phyloP scores from a whole-genome alignment of 37 sponge, comb jelly and placozoan species.

The Dysidea cf. avara region DNA sequence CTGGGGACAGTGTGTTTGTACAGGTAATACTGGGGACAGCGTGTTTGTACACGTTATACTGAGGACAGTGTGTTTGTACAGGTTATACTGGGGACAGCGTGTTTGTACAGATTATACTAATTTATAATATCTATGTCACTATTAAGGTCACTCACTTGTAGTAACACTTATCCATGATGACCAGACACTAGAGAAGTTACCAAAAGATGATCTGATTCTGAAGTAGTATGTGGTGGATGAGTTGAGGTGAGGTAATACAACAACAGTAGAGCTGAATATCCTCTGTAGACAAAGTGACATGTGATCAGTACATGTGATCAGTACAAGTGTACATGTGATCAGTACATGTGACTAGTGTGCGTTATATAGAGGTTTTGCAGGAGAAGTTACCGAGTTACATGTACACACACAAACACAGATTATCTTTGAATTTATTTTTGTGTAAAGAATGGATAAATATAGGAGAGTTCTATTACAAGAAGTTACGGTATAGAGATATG shows the following conservation, averaged over 20 bases:
- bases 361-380: neutral
- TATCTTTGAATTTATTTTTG: neutral
- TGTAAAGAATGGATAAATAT: too few relatives aligned
- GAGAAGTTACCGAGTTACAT: neutral
- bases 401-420: neutral
- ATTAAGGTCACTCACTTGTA: too few relatives aligned
- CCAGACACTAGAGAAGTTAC: conserved; percentile 5
- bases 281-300: neutral
- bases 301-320: neutral
- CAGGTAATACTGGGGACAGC: too few relatives aligned
- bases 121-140: too few relatives aligned
- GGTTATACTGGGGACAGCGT: too few relatives aligned
- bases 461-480: too few relatives aligned
- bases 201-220: conserved; percentile 18
- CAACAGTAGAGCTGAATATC: conserved; percentile 1
- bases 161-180: too few relatives aligned
- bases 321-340: neutral
- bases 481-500: too few relatives aligned
- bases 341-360: neutral
- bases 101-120: too few relatives aligned
- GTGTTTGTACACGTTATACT: too few relatives aligned
- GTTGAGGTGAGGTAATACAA: neutral
- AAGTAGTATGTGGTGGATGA: conserved; percentile 11
- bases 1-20: too few relatives aligned
- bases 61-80: too few relatives aligned